Percentiles rank a stretch among this genome's conserved stretches.
phyloP scores from a whole-genome alignment of 2,888 invertebrate genomes.

The Thera britannica region DNA sequence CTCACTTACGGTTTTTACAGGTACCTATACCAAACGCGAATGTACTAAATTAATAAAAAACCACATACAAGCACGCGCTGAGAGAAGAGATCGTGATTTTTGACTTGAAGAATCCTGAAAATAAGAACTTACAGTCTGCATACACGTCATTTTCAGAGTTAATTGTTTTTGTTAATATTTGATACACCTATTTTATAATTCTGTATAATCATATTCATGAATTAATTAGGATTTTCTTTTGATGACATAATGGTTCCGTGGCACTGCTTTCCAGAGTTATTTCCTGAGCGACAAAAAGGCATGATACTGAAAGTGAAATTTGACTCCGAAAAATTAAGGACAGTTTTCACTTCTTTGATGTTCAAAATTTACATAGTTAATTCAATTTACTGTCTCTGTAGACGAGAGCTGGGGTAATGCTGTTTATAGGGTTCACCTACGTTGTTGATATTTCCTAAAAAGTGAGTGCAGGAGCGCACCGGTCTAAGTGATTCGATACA shows the following conservation, averaged over 20 bases:
- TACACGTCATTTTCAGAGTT: too few relatives aligned
- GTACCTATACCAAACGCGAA: too few relatives aligned
- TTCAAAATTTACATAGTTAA: slow-evolving; percentile 77
- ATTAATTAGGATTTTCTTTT: slow-evolving; percentile 72
- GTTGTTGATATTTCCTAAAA: slow-evolving; percentile 75
- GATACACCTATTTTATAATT: too few relatives aligned
- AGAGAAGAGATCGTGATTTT: too few relatives aligned
- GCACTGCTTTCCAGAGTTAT: slow-evolving; percentile 71
- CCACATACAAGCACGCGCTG: too few relatives aligned
- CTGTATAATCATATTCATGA: slow-evolving; percentile 69
- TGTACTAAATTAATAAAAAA: too few relatives aligned
- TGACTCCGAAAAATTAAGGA: slow-evolving; percentile 74
- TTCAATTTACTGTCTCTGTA: slow-evolving; percentile 82
- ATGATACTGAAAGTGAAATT: slow-evolving; percentile 71
- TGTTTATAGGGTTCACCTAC: slow-evolving; percentile 80
- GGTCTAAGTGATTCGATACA: slow-evolving; percentile 84
- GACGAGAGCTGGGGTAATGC: slow-evolving; percentile 72
- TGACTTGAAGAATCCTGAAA: too few relatives aligned
- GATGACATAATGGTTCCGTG: slow-evolving; percentile 49
- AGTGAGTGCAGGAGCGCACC: slow-evolving; percentile 78
- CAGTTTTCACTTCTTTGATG: slow-evolving; percentile 76
- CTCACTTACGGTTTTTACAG: too few relatives aligned
- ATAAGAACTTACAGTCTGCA: too few relatives aligned
- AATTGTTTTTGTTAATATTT: too few relatives aligned
- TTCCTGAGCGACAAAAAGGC: slow-evolving; percentile 67